A percentile compares a stretch with the other conserved stretches of the same genome.
Evolutionary conservation across 2,888 invertebrate genomes (phyloP).

Genomic region (Mesodorylaimus sp.): DNA sequence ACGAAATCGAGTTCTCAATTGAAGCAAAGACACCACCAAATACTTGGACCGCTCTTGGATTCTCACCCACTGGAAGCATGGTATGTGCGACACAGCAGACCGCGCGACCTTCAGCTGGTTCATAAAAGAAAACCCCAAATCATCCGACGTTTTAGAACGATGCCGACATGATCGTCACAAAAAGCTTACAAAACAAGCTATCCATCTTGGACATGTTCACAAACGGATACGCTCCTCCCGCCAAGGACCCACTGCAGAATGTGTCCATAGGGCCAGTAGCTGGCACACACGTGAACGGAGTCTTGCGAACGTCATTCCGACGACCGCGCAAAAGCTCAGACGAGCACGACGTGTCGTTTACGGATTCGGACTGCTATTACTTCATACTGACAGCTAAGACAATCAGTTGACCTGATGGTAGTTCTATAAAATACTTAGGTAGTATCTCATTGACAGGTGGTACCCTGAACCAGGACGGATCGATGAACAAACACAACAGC

Average conservation of each 20-base stretch:
- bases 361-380: conserved; percentile 21
- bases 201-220: background rate
- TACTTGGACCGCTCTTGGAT: conserved; percentile 28
- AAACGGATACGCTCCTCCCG: conserved; percentile 10
- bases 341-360: conserved; percentile 15
- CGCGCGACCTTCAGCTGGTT: too few species aligned
- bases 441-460: conserved; percentile 10
- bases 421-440: background rate
- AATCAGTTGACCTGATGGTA: background rate
- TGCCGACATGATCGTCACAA: background rate
- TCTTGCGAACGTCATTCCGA: conserved; percentile 24
- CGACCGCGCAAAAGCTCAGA: conserved; percentile 21
- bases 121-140: too few species aligned
- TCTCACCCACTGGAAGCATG: conserved; percentile 22
- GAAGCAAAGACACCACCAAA: conserved; percentile 22
- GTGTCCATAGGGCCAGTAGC: conserved; percentile 11
- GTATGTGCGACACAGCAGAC: too few species aligned
- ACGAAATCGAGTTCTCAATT: conserved; percentile 27
- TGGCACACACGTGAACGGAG: conserved; percentile 23
- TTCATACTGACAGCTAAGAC: conserved; percentile 16
- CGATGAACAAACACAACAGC: background rate
- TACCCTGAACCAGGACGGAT: background rate
- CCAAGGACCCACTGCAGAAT: conserved; percentile 13
- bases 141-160: background rate
- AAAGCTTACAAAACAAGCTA: background rate